Conservation (phyloP, 2,797 vertebrate species). For the Staurois parvus region DNA sequence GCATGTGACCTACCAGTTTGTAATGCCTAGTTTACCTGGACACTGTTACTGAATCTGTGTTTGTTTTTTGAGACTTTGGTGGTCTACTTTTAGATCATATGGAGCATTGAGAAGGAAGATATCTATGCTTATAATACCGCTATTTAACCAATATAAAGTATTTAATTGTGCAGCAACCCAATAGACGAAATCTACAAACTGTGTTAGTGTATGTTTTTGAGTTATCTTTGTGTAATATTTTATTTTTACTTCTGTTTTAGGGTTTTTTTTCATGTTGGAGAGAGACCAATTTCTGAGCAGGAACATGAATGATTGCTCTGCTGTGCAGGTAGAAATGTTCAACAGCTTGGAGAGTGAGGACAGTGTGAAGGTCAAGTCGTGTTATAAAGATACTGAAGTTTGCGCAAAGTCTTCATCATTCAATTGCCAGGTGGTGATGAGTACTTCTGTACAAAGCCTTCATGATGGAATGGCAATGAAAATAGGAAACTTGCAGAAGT, state of each 20-base stretch:
- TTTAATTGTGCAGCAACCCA: too few species aligned
- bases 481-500: constrained; percentile 21
- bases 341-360: constrained; percentile 21
- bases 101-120: too few species aligned
- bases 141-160: too few species aligned
- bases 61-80: too few species aligned
- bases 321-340: constrained; percentile 9
- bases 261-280: background rate
- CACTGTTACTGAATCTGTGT: too few species aligned
- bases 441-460: constrained; percentile 54
- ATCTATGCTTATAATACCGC: too few species aligned
- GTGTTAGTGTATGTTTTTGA: background rate
- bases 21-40: too few species aligned
- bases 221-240: background rate
- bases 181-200: background rate
- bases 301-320: constrained; percentile 1
- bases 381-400: background rate
- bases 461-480: constrained; percentile 60
- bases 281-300: background rate
- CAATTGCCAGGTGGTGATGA: constrained; percentile 7
- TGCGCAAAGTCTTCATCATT: background rate
- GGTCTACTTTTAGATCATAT: too few species aligned
- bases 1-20: too few species aligned
- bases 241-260: background rate
- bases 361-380: background rate